A percentile compares a stretch with the other conserved stretches of the same genome.
Evolutionary conservation across 2,797 vertebrate species (phyloP).

Genomic region (Falco biarmicus): DNA sequence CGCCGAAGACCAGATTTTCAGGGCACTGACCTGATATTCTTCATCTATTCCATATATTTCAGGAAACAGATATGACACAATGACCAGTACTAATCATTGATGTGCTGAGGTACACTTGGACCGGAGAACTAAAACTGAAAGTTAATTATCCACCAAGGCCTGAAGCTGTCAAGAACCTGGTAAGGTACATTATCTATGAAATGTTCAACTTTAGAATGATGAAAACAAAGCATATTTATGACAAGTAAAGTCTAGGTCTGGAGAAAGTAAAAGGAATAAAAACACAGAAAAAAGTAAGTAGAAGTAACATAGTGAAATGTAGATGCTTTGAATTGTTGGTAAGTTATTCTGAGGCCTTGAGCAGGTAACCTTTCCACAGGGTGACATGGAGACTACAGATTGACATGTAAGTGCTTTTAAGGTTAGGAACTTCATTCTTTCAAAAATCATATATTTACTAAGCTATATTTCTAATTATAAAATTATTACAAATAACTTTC

Average conservation of each 20-base stretch:
- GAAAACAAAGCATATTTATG: conserved; percentile 39
- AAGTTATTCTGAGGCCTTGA: background rate
- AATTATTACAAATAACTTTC: background rate
- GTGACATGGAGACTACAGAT: background rate
- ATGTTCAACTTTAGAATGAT: background rate
- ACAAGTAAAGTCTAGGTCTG: background rate
- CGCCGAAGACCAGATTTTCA: background rate
- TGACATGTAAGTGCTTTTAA: background rate
- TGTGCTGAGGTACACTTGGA: background rate
- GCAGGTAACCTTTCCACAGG: background rate
- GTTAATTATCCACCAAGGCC: background rate
- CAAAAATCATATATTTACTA: background rate
- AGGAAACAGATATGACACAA: background rate
- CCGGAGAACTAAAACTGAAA: background rate
- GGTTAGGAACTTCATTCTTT: background rate
- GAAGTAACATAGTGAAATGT: background rate
- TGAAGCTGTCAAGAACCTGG: background rate
- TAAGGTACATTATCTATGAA: background rate
- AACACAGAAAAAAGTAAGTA: background rate
- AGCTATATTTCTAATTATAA: background rate
- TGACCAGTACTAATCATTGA: background rate
- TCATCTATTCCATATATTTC: background rate
- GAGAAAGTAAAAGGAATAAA: background rate
- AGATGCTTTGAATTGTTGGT: background rate
- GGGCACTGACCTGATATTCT: background rate